A percentile compares a stretch with the other conserved stretches of the same genome.
These are phyloP conservation scores for Drosophila hydei DNA, from an alignment of 1,140 invertebrate species.

Conservation along the genomic window DNA sequence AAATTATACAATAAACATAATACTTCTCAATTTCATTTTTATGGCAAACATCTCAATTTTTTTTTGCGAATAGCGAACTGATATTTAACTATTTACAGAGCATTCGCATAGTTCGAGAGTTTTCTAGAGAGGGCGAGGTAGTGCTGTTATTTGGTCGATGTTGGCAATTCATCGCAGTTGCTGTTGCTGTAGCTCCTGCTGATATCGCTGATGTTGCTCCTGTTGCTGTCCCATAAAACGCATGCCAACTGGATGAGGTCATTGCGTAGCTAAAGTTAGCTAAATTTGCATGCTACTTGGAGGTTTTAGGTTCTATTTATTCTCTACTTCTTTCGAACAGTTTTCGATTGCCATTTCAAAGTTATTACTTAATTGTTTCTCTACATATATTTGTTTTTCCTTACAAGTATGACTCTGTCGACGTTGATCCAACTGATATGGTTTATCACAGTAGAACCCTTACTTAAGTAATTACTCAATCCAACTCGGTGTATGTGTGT, in stretches of 20 bases:
- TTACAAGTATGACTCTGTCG: slow-evolving; percentile 24
- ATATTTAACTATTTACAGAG: neutral
- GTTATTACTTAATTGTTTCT: slow-evolving; percentile 14
- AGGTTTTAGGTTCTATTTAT: slow-evolving; percentile 39
- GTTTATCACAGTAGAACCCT: slow-evolving; percentile 37
- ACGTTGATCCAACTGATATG: slow-evolving; percentile 40
- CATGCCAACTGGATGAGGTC: slow-evolving; percentile 51
- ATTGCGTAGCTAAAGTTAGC: slow-evolving; percentile 41
- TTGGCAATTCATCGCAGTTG: no score
- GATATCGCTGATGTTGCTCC: slow-evolving; percentile 15
- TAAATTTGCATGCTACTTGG: slow-evolving; percentile 35
- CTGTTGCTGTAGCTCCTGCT: slow-evolving; percentile 39
- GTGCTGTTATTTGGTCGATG: slow-evolving; percentile 72
- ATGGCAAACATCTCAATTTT: no score
- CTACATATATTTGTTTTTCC: slow-evolving; percentile 15
- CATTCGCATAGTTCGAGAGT: neutral
- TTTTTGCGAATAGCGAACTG: neutral
- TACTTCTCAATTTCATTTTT: no score
- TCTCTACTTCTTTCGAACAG: slow-evolving; percentile 10
- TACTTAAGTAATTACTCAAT: slow-evolving; percentile 23
- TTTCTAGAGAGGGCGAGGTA: neutral
- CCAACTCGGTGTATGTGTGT: no score
- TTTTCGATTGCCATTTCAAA: slow-evolving; percentile 1
- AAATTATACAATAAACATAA: neutral
- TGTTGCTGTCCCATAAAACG: slow-evolving; percentile 44